Conservation (phyloP, 2,888 invertebrate genomes). For the Encarsia formosa region DNA sequence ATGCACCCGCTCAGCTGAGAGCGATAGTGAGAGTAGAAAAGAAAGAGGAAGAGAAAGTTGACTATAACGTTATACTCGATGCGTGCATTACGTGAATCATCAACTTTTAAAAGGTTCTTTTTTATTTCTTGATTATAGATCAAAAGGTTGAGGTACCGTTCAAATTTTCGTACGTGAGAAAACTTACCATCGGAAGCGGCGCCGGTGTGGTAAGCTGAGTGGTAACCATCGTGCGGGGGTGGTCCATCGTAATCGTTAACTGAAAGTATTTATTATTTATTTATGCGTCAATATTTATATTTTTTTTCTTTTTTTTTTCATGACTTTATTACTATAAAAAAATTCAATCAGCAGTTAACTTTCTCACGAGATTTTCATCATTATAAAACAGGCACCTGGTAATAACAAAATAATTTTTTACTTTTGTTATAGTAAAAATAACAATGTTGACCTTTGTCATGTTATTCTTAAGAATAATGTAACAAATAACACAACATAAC, state of each 20-base stretch:
- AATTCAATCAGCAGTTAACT: too few species aligned
- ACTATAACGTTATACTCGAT: neutral
- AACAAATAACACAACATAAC: too few species aligned
- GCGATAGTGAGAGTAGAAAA: constrained; percentile 6
- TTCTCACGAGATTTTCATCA: too few species aligned
- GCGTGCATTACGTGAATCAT: constrained; percentile 4
- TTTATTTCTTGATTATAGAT: neutral
- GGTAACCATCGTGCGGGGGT: constrained; percentile 8
- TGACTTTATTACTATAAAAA: too few species aligned
- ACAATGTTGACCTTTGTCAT: too few species aligned
- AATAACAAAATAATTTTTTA: too few species aligned
- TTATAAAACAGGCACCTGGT: too few species aligned
- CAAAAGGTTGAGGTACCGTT: neutral
- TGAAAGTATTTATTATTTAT: constrained; percentile 16
- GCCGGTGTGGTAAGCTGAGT: constrained; percentile 6
- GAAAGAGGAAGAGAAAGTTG: constrained; percentile 16
- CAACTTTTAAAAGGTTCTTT: constrained; percentile 1
- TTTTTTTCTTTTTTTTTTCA: too few species aligned
- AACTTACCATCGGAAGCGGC: constrained; percentile 22
- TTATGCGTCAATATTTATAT: too few species aligned
- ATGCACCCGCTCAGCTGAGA: neutral
- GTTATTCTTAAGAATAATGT: too few species aligned
- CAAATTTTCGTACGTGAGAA: neutral
- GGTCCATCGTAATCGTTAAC: constrained; percentile 37
- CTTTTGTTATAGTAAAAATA: too few species aligned